phyloP scores from a whole-genome alignment of 2,113 vertebrate species.

The Bubo bubo region DNA sequence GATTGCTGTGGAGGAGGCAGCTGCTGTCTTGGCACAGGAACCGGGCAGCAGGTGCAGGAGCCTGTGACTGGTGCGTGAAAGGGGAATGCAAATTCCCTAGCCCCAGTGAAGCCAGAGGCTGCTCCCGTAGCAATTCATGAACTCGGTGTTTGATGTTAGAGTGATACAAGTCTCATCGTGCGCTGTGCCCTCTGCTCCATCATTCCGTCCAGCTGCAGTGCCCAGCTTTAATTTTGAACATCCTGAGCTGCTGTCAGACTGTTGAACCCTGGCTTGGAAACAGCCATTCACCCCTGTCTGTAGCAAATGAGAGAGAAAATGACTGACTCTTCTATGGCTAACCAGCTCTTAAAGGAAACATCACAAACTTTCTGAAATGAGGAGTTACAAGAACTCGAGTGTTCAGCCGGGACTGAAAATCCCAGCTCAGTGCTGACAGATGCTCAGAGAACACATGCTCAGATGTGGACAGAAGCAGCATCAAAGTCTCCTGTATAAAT shows the following conservation, averaged over 20 bases:
- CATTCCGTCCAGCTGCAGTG: not conserved
- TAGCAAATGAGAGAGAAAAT: not conserved
- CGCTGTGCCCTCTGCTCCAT: not conserved
- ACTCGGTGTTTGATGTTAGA: not conserved
- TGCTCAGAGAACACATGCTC: not conserved
- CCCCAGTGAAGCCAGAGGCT: not conserved
- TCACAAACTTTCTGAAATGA: not conserved
- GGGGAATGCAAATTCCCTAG: not conserved
- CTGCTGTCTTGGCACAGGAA: not conserved
- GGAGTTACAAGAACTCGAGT: not conserved
- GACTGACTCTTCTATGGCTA: not conserved
- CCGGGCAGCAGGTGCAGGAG: not conserved
- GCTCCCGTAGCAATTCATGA: not conserved
- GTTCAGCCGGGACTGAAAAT: not conserved
- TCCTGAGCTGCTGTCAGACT: not conserved
- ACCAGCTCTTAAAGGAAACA: not conserved
- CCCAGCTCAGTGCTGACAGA: not conserved
- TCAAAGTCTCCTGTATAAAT: not conserved
- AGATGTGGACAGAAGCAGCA: not conserved
- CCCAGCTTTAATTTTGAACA: not conserved
- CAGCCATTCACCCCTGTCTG: not conserved
- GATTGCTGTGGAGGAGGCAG: too few species aligned
- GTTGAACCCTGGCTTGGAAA: not conserved
- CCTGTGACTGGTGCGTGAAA: not conserved
- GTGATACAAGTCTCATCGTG: rapidly evolving